Percentiles rank a stretch among this genome's conserved stretches.
phyloP scores from a whole-genome alignment of 2,888 invertebrate genomes.

The Folsomia candida region DNA sequence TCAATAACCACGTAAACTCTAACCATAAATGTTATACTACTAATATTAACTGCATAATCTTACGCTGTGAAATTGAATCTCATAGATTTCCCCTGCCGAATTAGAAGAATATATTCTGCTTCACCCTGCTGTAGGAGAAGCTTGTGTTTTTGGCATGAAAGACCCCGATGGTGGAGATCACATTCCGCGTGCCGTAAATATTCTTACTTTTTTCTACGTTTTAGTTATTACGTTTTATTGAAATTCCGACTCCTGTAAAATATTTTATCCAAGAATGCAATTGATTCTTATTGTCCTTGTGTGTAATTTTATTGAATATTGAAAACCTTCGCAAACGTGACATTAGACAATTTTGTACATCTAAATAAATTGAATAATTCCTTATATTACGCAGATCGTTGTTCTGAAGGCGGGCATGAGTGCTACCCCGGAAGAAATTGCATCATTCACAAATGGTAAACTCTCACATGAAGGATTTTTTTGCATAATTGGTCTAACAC shows the following conservation, averaged over 20 bases:
- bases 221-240: too few species aligned
- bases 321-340: too few species aligned
- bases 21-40: not conserved
- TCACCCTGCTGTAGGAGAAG: constrained; percentile 45
- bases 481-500: not conserved
- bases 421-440: constrained; percentile 32
- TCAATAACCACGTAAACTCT: constrained; percentile 44
- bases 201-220: too few species aligned
- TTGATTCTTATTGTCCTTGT: too few species aligned
- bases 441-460: constrained; percentile 44
- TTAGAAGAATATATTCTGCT: constrained; percentile 43
- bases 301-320: too few species aligned
- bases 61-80: too few species aligned
- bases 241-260: too few species aligned
- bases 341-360: too few species aligned
- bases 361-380: too few species aligned
- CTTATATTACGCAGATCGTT: too few species aligned
- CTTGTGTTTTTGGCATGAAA: constrained; percentile 44
- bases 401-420: constrained; percentile 33
- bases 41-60: not conserved
- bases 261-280: too few species aligned
- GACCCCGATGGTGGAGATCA: constrained; percentile 50
- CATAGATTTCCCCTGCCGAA: constrained; percentile 49
- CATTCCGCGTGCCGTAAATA: constrained; percentile 48
- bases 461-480: not conserved